Evolutionary conservation across 2,888 invertebrate species (phyloP).

Genomic region (Epinotia nisella): DNA sequence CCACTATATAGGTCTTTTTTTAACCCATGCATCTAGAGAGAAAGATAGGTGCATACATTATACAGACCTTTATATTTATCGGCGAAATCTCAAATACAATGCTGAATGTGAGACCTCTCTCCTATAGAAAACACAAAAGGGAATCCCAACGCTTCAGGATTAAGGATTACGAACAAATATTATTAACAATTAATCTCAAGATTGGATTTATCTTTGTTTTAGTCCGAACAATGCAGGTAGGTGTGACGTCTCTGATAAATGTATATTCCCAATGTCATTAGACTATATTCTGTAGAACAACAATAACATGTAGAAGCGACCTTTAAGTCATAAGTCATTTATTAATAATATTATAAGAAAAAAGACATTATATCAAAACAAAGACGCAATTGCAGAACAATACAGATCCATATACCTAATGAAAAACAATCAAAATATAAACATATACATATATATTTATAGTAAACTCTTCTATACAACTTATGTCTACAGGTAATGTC

Average conservation of each 20-base stretch:
- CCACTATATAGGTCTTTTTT: no score
- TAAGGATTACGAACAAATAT: slow-evolving; percentile 13
- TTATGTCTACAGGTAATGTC: no score
- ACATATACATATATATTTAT: no score
- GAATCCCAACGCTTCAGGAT: not conserved
- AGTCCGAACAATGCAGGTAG: slow-evolving; percentile 25
- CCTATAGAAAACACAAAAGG: not conserved
- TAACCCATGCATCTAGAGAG: no score
- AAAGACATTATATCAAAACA: slow-evolving; percentile 28
- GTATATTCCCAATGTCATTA: slow-evolving; percentile 28
- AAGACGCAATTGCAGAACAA: slow-evolving; percentile 15
- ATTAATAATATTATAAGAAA: no score
- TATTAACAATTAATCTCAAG: slow-evolving; percentile 20
- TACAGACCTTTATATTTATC: no score
- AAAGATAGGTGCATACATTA: no score
- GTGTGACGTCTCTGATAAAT: slow-evolving; percentile 24
- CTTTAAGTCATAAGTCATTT: no score
- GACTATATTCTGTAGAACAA: slow-evolving; percentile 18
- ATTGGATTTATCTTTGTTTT: slow-evolving; percentile 37
- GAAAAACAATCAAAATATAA: not conserved
- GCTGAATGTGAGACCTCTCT: not conserved
- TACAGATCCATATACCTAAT: not conserved
- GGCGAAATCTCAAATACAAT: not conserved
- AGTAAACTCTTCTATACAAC: no score
- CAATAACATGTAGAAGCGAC: slow-evolving; percentile 21